Base-by-base conservation (phyloP, 1,140 invertebrate species). In the Andrena cerasifolii region DNA sequence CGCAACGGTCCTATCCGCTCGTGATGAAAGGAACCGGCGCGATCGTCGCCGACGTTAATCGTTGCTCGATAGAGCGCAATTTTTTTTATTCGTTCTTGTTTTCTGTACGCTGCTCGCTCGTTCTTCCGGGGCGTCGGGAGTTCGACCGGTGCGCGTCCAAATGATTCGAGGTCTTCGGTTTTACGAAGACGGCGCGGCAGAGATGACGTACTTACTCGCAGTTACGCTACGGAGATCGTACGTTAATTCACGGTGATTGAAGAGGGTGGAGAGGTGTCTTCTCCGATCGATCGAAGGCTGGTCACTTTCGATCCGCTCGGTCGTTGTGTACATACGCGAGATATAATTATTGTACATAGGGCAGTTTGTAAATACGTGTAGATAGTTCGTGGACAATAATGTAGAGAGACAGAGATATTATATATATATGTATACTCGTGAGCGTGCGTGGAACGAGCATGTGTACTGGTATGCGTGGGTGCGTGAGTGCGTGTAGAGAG, bases 381-480 rank as follows among this genome's bases (percentile, higher is more conserved):
- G 81, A 88, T 88, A 89, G 68, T 83, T 82, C 67, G 47, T 88
- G 87, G 89, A 91, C 88, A 90, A 90, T 90, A 90, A 91, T 66
- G 65, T 79, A 80, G 67, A 75, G 33, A 61, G 45, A 76, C 26
- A 74, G 31, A 68, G 63, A 66, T 56, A 75, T 63, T 62, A 31
- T 43, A 47, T 63, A 21, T 51, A 36, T 18, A 56, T 65, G 31
- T 65, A 56, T 24, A 67, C 59, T 56, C 54, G 28, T 33, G 18
- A 40, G 72, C 14, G 61, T 28, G 28, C 26, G 16, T 28, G 26
- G 8, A 28, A 26, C 16, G 21, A 7, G 18, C 0, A 12, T 75
- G 62, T 26, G 36, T 21, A 53, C 26, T 26, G 0, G 12, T 26
- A 24, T 58, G 58, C 47, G 45, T n/a, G 75, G 68, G 66, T 12